Conservation (phyloP, 2,113 vertebrate genomes). For the Psettodes erumei region DNA sequence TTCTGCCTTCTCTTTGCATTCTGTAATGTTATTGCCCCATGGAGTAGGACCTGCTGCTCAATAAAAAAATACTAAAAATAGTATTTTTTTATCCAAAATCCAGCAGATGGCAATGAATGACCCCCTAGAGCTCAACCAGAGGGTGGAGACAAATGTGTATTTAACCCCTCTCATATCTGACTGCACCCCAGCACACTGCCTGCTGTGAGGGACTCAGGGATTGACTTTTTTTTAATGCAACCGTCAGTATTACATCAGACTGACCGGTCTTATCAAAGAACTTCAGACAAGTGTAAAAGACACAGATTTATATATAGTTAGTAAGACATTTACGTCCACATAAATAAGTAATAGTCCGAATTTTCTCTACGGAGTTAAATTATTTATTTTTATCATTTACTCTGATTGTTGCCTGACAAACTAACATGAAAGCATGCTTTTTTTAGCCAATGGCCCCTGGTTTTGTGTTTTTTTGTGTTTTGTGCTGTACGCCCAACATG, state of each 20-base stretch:
- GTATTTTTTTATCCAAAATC: conserved; percentile 36
- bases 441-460: too few relatives aligned
- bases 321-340: neutral
- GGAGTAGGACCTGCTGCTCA: conserved; percentile 7
- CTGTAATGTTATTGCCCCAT: neutral
- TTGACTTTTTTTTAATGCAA: neutral
- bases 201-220: conserved; percentile 10
- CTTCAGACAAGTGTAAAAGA: neutral
- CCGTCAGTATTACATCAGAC: neutral
- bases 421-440: neutral
- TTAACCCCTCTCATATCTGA: conserved; percentile 46
- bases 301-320: neutral
- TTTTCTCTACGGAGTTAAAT: neutral
- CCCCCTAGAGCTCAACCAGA: conserved; percentile 44
- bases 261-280: neutral
- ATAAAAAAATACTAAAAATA: neutral
- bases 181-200: conserved; percentile 1
- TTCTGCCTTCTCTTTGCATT: neutral
- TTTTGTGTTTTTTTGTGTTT: neutral
- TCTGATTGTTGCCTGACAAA: neutral
- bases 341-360: neutral
- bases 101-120: conserved; percentile 53
- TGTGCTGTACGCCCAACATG: neutral
- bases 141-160: conserved; percentile 53
- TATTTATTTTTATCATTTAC: neutral